Percentiles rank a stretch among this genome's conserved stretches.
phyloP scores from a whole-genome alignment of 2,113 vertebrate genomes.

The Rhinoptilus africanus region DNA sequence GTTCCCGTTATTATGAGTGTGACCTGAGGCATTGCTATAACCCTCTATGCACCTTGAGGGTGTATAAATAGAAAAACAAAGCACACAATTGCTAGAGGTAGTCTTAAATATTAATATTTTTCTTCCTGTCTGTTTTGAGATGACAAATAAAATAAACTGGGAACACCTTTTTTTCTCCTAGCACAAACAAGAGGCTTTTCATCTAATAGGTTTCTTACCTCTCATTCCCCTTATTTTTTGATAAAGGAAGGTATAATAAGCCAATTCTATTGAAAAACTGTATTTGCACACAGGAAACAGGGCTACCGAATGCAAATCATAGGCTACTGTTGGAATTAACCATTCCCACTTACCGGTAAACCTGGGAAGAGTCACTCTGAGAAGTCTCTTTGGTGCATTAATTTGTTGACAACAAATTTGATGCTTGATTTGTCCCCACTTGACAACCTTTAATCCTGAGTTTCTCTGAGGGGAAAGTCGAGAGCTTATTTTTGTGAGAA shows the following conservation, averaged over 20 bases:
- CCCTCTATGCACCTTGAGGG: slow-evolving; percentile 12
- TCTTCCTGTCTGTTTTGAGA: slow-evolving; percentile 50
- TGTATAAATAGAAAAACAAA: slow-evolving; percentile 37
- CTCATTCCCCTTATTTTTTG: neutral
- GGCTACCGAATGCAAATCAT: neutral
- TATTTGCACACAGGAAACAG: neutral
- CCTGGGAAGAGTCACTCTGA: neutral
- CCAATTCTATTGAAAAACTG: neutral
- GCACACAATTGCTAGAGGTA: slow-evolving; percentile 1
- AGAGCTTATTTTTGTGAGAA: neutral
- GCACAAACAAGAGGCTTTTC: slow-evolving; percentile 18
- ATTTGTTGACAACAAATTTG: slow-evolving; percentile 29
- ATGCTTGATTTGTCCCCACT: slow-evolving; percentile 44
- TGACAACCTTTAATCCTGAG: slow-evolving; percentile 42
- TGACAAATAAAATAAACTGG: slow-evolving; percentile 41
- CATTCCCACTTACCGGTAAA: neutral
- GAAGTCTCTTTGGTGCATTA: neutral
- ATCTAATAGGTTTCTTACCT: slow-evolving; percentile 14
- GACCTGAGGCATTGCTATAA: slow-evolving; percentile 38
- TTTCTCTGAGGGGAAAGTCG: slow-evolving; percentile 16
- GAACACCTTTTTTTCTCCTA: neutral
- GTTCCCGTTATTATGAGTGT: neutral
- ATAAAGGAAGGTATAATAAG: neutral
- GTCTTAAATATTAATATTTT: slow-evolving; percentile 70
- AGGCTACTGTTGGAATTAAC: neutral